phyloP scores from a whole-genome alignment of 1,140 invertebrate genomes.

The Anastatus disparis region DNA sequence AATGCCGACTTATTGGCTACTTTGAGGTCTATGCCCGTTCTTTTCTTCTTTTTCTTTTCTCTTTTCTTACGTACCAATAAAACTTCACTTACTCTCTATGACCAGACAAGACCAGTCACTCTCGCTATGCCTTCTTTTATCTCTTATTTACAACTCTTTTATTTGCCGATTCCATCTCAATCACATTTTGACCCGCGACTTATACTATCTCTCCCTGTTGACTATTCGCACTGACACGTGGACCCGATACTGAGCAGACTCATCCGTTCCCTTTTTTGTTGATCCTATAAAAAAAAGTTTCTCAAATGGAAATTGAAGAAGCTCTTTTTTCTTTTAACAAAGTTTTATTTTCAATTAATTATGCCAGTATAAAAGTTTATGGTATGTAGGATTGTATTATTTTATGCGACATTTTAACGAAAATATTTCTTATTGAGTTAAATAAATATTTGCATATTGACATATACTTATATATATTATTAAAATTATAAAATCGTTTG shows the following conservation, averaged over 20 bases:
- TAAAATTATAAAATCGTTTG: too few species aligned
- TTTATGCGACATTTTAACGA: too few species aligned
- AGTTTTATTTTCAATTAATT: too few species aligned
- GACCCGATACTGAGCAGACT: background rate
- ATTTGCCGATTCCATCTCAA: conserved; percentile 68
- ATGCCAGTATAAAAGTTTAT: too few species aligned
- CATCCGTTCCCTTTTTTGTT: background rate
- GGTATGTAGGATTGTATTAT: too few species aligned
- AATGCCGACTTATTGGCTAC: conserved; percentile 64
- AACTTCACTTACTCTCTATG: conserved; percentile 59
- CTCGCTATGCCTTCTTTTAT: conserved; percentile 59
- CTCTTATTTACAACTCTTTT: conserved; percentile 68
- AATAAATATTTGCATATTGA: too few species aligned
- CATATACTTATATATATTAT: too few species aligned
- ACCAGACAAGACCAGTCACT: conserved; percentile 63
- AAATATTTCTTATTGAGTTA: too few species aligned
- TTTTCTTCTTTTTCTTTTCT: too few species aligned
- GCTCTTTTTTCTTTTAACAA: background rate
- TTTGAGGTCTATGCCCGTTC: conserved; percentile 31
- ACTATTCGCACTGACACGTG: background rate
- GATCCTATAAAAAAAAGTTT: background rate
- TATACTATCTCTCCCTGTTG: too few species aligned
- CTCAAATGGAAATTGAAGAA: background rate
- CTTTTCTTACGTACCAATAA: conserved; percentile 55
- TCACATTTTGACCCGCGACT: conserved; percentile 51